Base-by-base conservation (phyloP, 2,888 invertebrate genomes). In the Pelosia muscerda region DNA sequence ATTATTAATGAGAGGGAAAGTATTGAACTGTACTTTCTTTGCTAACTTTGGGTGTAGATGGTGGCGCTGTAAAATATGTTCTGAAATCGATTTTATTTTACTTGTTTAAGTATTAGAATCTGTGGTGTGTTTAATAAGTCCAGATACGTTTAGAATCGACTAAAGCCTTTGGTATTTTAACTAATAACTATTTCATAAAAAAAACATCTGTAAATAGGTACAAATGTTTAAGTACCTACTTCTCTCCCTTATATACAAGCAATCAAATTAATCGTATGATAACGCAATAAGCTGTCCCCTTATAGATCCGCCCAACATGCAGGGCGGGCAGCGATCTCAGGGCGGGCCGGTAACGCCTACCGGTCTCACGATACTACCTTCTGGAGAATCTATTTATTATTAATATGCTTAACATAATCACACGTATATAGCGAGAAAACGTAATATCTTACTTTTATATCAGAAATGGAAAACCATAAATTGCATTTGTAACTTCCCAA, bases 271-370 rank as follows among this genome's bases (percentile, higher is more conserved):
- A 74, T 76, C 66, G 56, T 56, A 38, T 2, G 75, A 75, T 77
- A 74, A 82, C 74, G 64, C 68, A 77, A 72, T 70, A 74, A 75
- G 62, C 53, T 76, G 71, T 74, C 76, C 76, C 74, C 74, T 79
- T 61, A 23, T 28, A 68, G 79, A 75, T 73, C 88, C 87, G 86
- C 87, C 85, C 85, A 80, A 75, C 69, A 68, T 54, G 66, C 63
- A 79, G 81, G 88, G 89, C 88, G 88, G 88, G 84, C 82, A 82
- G 84, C 62, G 65, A 80, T 77, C 73, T 65, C 77, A 76, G 79
- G 86, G 84, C 81, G 84, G 79, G 73, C 60, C 78, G 81, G 84
- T 74, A 77, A 75, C 81, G 84, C 79, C 81, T 81, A 82, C 74
- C 54, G 54, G 56, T 69, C 71, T 69, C 73, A 64, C 71, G 72